A percentile compares a stretch with the other conserved stretches of the same genome.
phyloP scores from a whole-genome alignment of 1,140 invertebrate genomes.

The Zaprionus inermis region DNA sequence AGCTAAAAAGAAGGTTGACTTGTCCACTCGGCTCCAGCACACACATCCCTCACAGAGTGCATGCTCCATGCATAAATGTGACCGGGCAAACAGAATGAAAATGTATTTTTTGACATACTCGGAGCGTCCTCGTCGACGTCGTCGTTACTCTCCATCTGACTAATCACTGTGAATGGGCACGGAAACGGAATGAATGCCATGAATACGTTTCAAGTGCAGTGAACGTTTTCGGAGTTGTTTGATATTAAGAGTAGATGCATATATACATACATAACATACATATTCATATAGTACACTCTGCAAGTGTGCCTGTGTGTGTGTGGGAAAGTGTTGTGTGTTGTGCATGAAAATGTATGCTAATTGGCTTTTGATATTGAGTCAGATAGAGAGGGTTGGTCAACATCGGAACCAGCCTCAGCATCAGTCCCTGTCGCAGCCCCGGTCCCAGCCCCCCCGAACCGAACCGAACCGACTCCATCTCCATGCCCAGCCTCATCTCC shows the following conservation, averaged over 20 bases:
- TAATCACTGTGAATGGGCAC: not conserved
- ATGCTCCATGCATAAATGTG: conserved; percentile 49
- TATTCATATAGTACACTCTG: not conserved
- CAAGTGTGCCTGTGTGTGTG: not conserved
- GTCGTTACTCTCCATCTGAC: conserved; percentile 16
- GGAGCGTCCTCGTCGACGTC: not conserved
- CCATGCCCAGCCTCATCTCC: not conserved
- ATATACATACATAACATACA: not conserved
- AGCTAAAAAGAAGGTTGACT: conserved; percentile 57
- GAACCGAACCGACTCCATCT: not conserved
- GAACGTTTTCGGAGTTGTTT: conserved; percentile 75
- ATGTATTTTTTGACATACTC: conserved; percentile 75
- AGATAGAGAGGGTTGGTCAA: conserved; percentile 25
- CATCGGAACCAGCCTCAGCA: not conserved
- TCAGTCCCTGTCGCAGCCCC: not conserved
- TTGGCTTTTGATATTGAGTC: conserved; percentile 79
- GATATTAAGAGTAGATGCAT: conserved; percentile 53
- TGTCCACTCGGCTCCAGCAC: conserved; percentile 66
- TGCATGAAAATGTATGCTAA: conserved; percentile 75
- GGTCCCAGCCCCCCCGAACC: not conserved
- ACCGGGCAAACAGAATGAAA: conserved; percentile 74
- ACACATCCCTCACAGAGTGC: conserved; percentile 8
- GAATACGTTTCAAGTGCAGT: conserved; percentile 75
- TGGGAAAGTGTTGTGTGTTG: conserved; percentile 18
- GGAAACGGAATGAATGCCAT: conserved; percentile 39